phyloP scores from a whole-genome alignment of 2,797 vertebrate species.

The Falco berigora region DNA sequence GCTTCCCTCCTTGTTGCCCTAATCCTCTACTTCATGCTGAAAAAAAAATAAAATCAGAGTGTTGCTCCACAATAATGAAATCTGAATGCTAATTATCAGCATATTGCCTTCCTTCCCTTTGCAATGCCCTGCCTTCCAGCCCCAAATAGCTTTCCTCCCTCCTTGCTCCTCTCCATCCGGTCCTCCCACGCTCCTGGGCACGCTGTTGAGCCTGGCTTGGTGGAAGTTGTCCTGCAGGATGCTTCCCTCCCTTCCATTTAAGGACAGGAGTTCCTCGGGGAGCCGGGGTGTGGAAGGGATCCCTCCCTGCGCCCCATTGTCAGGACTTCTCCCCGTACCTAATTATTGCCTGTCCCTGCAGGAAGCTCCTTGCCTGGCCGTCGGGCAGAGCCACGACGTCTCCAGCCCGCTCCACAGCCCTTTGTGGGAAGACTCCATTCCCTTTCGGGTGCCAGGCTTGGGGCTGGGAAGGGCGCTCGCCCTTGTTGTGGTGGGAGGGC shows the following conservation, averaged over 20 bases:
- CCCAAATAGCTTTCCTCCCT: constrained; percentile 48
- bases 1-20: neutral
- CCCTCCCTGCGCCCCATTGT: neutral
- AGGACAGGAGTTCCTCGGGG: constrained; percentile 35
- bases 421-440: neutral
- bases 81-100: constrained; percentile 6
- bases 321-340: neutral
- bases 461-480: neutral
- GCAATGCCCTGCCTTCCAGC: constrained; percentile 61
- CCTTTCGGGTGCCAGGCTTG: neutral
- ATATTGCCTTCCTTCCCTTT: neutral
- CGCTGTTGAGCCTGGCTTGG: neutral
- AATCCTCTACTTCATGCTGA: neutral
- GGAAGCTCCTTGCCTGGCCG: constrained; percentile 28
- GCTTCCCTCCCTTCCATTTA: constrained; percentile 51
- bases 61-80: constrained; percentile 11
- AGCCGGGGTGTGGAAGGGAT: neutral
- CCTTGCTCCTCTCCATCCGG: constrained; percentile 22
- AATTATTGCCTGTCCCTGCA: constrained; percentile 29
- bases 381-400: neutral
- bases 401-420: neutral
- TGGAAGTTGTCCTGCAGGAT: constrained; percentile 47
- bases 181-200: constrained; percentile 62
- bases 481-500: neutral
- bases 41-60: neutral